Evolutionary conservation across 2,797 vertebrate species (phyloP), one percentile per base, ranked within the genome.

Genomic region (Erithacus rubecula): DNA sequence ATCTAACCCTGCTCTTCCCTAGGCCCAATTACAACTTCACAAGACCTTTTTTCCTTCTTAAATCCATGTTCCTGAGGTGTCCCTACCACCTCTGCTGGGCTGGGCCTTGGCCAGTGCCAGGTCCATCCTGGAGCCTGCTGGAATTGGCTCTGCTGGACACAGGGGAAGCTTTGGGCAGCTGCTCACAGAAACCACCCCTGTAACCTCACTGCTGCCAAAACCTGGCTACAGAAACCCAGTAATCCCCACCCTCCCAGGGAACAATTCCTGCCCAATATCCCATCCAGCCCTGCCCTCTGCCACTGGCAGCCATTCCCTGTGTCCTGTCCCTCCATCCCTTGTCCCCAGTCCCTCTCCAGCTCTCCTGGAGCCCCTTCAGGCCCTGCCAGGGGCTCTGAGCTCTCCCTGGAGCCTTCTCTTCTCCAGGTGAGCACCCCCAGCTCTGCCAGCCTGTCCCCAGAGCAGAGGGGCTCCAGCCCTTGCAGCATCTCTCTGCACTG

Each of bases 401-500:
- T 67, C 24, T 67, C 29, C 60, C 60, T 39, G 39, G 68, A 67
- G 5, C 68, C 37, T 74, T 67, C 60, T 53, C 26, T 0, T 16
- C 29, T 67, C 39, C 68, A 72, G 39, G 3, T 9, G 68, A 67
- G 3, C 60, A 4, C 2, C 17, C 60, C 26, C 60, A 74, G 76
- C 68, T 46, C 24, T 59, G 14, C 76, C 68, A 72, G 85, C 9
- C 68, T 80, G 85, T 6, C 39, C 15, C 53, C 46, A 74, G 46
- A 34, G 85, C 76, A 80, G 67, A 67, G 69, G 68, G 51, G 39
- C 69, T 81, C 30, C 85, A 60, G 69, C 53, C 53, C 69, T 39
- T 0, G 39, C 5, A 60, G 46, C 21, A 74, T 2, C 62, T 41
- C 41, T 2, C 2, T 7, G 47, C 13, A 6, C 41, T 62, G 1